phyloP scores from a whole-genome alignment of 2,113 vertebrate genomes.

The Struthio camelus region DNA sequence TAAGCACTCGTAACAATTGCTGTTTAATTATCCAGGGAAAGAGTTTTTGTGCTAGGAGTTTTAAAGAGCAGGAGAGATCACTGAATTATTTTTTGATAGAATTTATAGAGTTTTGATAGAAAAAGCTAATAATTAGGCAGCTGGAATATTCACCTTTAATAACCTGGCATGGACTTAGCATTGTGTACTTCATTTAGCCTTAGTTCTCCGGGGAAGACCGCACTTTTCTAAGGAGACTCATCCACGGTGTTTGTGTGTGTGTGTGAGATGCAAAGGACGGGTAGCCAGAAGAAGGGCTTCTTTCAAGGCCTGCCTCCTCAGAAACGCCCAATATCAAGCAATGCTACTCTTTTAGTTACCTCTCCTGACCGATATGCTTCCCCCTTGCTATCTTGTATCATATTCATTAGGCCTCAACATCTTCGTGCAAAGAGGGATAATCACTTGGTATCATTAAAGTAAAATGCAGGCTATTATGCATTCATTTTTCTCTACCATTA shows the following conservation, averaged over 20 bases:
- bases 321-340: neutral
- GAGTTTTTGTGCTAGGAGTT: neutral
- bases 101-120: neutral
- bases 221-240: neutral
- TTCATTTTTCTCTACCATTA: neutral
- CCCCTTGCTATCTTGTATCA: neutral
- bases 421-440: neutral
- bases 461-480: neutral
- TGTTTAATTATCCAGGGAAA: neutral
- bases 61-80: neutral
- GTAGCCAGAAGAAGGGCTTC: neutral
- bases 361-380: neutral
- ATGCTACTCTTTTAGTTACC: neutral
- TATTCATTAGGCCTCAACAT: neutral
- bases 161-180: neutral
- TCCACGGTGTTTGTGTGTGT: neutral
- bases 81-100: neutral
- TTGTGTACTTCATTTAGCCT: neutral
- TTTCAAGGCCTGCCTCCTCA: neutral
- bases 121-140: neutral
- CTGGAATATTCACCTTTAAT: neutral
- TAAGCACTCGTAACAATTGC: neutral
- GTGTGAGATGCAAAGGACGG: neutral
- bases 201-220: neutral
- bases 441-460: neutral